Base-by-base conservation (phyloP, 2,888 invertebrate genomes). In the Tetragnatha montana region DNA sequence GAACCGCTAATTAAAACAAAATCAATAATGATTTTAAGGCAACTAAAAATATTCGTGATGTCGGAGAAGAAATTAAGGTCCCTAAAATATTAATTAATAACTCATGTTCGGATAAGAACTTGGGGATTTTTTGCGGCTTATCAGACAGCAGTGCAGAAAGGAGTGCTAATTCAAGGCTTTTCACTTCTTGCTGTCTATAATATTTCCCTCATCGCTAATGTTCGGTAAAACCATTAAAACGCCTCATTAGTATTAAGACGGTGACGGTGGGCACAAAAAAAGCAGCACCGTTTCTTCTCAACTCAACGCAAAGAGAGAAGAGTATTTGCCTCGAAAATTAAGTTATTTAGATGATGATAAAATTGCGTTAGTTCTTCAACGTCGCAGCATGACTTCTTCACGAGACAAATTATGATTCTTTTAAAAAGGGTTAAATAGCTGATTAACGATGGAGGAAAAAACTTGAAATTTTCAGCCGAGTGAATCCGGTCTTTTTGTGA, bases 391-490 rank as follows among this genome's bases (percentile, higher is more conserved):
- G 81, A 78, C 71, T 86, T 86, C 80, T 80, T 86, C 49, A 60
- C 1, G 35, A 22, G 73, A 73, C 73, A 86, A 80, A 86, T 80
- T 79, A 73, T 71, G 71, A 73, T 51, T 50, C 51, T 80, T 73
- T 74, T 80, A 86, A 86, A 86, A 86, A 86, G 79, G 73, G 86
- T 86, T 86, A 86, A 86, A 86, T 86, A 86, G 86, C 86, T 86
- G 79, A 80, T 86, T 86, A 86, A 80, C 70, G 49, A 17, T 17
- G 50, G 51, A n/a, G 79, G 49, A 78, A 85, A 85, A 85, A 84
- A 35, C 70, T 19, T 17, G 51, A 76, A 68, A 22, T 79, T 68
- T 22, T 47, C 17, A 81, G 81, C 70, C 22, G 71, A 50, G 74
- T 76, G 69, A 80, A 68, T 80, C 69, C 68, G 47, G 75, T 76